Evolutionary conservation across 1,140 invertebrate genomes (phyloP).

Genomic region (Mizuhopecten yessoensis): DNA sequence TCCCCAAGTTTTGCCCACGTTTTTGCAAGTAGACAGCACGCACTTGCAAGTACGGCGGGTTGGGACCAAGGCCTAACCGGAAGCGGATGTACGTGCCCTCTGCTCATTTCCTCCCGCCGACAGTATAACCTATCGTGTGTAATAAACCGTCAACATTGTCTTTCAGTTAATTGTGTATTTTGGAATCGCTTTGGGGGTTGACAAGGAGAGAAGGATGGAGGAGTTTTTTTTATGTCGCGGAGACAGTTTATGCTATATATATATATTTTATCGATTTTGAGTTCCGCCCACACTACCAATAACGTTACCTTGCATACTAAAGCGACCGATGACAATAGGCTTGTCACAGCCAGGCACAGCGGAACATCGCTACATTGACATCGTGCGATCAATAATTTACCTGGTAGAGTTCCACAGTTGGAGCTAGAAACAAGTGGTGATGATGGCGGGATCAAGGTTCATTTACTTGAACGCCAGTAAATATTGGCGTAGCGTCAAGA

Average conservation of each 20-base stretch:
- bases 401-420: not conserved
- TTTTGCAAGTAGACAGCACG: too few species aligned
- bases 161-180: not conserved
- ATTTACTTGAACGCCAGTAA: not conserved
- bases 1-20: too few species aligned
- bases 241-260: not conserved
- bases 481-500: not conserved
- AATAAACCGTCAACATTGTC: not conserved
- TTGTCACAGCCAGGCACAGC: constrained; percentile 7
- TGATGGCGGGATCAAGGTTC: not conserved
- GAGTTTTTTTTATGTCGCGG: not conserved
- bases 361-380: constrained; percentile 14
- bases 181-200: not conserved
- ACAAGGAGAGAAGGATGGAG: not conserved
- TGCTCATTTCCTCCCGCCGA: not conserved
- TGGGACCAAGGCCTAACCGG: too few species aligned
- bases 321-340: not conserved
- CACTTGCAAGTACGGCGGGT: too few species aligned
- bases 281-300: not conserved
- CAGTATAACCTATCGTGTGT: not conserved
- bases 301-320: not conserved
- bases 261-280: not conserved
- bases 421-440: not conserved
- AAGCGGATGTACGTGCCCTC: constrained; percentile 10
- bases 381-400: not conserved